Percentiles rank a stretch among this genome's conserved stretches.
Evolutionary conservation across 2,113 vertebrate species (phyloP).

Genomic region (Crotalus viridis): DNA sequence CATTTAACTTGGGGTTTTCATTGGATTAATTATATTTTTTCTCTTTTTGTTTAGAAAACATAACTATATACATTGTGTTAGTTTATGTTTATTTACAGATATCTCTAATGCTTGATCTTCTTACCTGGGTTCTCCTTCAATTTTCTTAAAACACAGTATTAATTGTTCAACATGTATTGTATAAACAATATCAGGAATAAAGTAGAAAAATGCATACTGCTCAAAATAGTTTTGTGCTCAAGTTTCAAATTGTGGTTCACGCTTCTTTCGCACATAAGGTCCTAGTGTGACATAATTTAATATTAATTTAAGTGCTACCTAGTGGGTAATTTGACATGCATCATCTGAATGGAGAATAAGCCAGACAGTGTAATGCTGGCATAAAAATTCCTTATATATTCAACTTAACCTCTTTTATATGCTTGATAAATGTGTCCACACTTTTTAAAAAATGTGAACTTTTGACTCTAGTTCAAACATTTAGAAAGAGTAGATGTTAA

Average conservation of each 20-base stretch:
- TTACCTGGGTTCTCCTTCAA: not conserved
- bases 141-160: not conserved
- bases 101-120: not conserved
- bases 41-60: not conserved
- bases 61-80: not conserved
- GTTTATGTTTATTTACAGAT: not conserved
- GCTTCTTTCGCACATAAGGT: not conserved
- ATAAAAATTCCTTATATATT: not conserved
- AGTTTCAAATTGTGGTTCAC: not conserved
- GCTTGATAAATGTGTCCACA: not conserved
- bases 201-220: not conserved
- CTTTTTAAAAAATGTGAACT: not conserved
- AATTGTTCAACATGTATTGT: not conserved
- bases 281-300: not conserved
- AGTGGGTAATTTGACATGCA: not conserved
- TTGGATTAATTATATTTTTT: not conserved
- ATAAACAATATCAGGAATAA: not conserved
- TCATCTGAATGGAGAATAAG: not conserved
- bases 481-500: not conserved
- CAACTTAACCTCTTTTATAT: not conserved
- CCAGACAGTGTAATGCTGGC: not conserved
- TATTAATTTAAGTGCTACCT: not conserved
- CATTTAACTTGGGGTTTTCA: not conserved
- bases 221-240: not conserved
- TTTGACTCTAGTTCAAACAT: not conserved